These are phyloP conservation scores for Oryzias celebensis DNA, from an alignment of 2,113 vertebrate species.

Conservation along the genomic window DNA sequence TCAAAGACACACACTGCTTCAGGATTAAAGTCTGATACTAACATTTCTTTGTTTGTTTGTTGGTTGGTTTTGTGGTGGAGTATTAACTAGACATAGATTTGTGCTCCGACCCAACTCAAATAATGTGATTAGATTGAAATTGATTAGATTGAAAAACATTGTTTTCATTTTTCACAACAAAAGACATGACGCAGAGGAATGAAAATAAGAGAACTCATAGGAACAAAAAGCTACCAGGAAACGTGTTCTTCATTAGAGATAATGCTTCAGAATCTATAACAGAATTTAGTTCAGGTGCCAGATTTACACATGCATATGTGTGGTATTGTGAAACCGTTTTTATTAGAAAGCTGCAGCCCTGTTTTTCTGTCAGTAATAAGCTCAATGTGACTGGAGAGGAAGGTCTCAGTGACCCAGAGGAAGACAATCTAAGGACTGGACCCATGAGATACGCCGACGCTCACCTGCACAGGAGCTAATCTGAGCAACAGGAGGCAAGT, in stretches of 20 bases:
- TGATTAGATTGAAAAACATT: too few species aligned
- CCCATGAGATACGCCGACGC: constrained; percentile 1
- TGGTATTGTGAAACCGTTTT: constrained; percentile 10
- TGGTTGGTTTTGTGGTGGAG: neutral
- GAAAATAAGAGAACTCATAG: too few species aligned
- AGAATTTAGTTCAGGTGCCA: neutral
- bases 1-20: constrained; percentile 12
- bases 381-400: constrained; percentile 43
- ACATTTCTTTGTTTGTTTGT: constrained; percentile 3
- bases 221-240: too few species aligned
- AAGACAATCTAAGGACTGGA: constrained; percentile 1
- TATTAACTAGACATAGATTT: too few species aligned
- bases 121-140: too few species aligned
- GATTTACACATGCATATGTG: constrained; percentile 2
- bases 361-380: neutral
- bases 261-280: neutral
- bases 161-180: too few species aligned
- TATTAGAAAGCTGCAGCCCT: neutral
- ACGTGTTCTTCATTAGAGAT: neutral
- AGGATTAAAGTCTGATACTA: constrained; percentile 1
- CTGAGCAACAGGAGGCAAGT: constrained; percentile 37
- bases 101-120: too few species aligned
- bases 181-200: too few species aligned
- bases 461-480: constrained; percentile 5
- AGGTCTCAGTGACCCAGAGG: constrained; percentile 13